Evolutionary conservation across 2,888 invertebrate species (phyloP), one percentile per base, ranked within the genome.

Genomic region (Anticlea derivata): DNA sequence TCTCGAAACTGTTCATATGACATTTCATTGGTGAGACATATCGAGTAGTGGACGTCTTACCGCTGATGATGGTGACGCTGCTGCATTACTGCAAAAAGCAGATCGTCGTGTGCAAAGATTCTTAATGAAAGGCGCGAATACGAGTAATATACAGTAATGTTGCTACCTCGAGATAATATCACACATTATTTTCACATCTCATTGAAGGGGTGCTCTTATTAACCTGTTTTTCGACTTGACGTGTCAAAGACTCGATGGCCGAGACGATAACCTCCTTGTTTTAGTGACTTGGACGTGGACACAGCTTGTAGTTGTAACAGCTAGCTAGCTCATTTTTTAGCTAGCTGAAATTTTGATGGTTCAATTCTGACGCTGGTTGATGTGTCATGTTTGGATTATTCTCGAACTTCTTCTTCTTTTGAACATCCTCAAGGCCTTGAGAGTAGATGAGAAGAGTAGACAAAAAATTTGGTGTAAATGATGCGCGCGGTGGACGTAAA

Each of bases 181-280:
- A 74, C 75, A 78, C 79, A 79, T 83, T 79, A 86, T 82, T 81
- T 79, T 80, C 77, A 78, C 78, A 79, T 82, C 71, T 83, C 78
- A 80, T 80, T 80, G 78, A 77, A 72, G 70, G 66, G 70, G 65
- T 64, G 71, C 73, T 71, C 64, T 73, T 78, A 69, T 76, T 75
- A 82, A 83, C 82, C 79, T 61, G 82, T 84, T 80, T 75, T 74
- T 77, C 74, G 64, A 71, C 76, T 73, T 66, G 67, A 77, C 66
- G 79, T 80, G 83, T 79, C 77, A 75, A 75, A 74, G 69, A 63
- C 66, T 70, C 66, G 80, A 80, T 78, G 73, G 56, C 70, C 65
- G 56, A 61, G 60, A 47, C 65, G 79, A 85, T 84, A 83, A 81
- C 75, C 65, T 70, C 54, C 17, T 66, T 53, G 46, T 76, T 82